phyloP scores from a whole-genome alignment of 2,888 invertebrate genomes.

The Limnephilus auricula region DNA sequence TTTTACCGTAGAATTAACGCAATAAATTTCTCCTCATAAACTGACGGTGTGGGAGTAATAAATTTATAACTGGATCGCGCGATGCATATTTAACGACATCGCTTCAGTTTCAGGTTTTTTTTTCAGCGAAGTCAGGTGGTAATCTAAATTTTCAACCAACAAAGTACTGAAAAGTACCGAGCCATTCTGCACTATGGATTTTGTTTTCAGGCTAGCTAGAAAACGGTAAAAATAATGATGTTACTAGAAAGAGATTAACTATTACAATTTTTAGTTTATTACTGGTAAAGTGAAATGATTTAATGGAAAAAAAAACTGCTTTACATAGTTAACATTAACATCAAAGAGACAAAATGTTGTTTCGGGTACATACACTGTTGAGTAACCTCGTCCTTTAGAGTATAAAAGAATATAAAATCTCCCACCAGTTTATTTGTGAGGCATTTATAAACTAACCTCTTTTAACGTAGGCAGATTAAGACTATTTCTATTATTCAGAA shows the following conservation, averaged over 20 bases:
- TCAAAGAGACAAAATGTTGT: no score
- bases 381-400: no score
- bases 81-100: constrained; percentile 65
- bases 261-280: background rate
- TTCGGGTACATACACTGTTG: no score
- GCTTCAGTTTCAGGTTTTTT: constrained; percentile 52
- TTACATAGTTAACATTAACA: no score
- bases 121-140: constrained; percentile 49
- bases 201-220: background rate
- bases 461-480: no score
- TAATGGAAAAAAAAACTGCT: no score
- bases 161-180: background rate
- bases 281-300: background rate
- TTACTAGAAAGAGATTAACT: background rate
- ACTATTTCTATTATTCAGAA: no score
- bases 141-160: constrained; percentile 41
- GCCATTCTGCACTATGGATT: background rate
- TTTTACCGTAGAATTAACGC: constrained; percentile 65
- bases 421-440: no score
- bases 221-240: background rate
- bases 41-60: constrained; percentile 64
- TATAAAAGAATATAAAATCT: no score
- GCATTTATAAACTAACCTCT: no score
- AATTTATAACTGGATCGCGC: constrained; percentile 66
- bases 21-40: constrained; percentile 66